Conservation (phyloP, 2,888 invertebrate genomes). For the Steinernema hermaphroditum region DNA sequence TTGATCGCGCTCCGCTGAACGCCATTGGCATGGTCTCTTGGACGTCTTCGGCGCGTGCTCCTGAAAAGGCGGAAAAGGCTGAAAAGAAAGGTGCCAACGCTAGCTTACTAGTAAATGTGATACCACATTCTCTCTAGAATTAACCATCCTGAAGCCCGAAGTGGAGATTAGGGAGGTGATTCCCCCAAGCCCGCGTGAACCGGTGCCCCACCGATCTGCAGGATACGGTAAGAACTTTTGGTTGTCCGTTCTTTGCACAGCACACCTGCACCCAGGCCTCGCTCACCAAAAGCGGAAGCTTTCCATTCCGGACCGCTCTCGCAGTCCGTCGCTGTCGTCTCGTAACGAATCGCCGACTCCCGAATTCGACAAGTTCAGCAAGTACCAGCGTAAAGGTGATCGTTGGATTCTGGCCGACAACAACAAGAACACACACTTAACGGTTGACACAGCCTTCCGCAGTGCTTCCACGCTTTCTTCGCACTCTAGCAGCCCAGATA, state of each 20-base stretch:
- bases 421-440: background rate
- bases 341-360: slow-evolving; percentile 46
- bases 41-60: slow-evolving; percentile 37
- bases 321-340: slow-evolving; percentile 50
- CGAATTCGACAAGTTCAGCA: slow-evolving; percentile 52
- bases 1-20: slow-evolving; percentile 54
- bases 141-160: slow-evolving; percentile 45
- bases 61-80: slow-evolving; percentile 17
- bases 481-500: background rate
- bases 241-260: background rate
- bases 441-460: slow-evolving; percentile 1
- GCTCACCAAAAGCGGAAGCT: slow-evolving; percentile 59
- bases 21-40: slow-evolving; percentile 59
- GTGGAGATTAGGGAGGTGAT: slow-evolving; percentile 51
- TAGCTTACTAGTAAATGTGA: background rate
- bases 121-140: slow-evolving; percentile 14
- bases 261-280: slow-evolving; percentile 38
- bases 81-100: slow-evolving; percentile 35
- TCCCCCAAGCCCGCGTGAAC: slow-evolving; percentile 52
- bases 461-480: background rate
- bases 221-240: slow-evolving; percentile 51
- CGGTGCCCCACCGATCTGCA: slow-evolving; percentile 58
- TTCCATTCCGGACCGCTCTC: slow-evolving; percentile 54
- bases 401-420: slow-evolving; percentile 16
- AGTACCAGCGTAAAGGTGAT: slow-evolving; percentile 48